phyloP scores from a whole-genome alignment of 1,140 invertebrate species.

The Dufourea novaeangliae region DNA sequence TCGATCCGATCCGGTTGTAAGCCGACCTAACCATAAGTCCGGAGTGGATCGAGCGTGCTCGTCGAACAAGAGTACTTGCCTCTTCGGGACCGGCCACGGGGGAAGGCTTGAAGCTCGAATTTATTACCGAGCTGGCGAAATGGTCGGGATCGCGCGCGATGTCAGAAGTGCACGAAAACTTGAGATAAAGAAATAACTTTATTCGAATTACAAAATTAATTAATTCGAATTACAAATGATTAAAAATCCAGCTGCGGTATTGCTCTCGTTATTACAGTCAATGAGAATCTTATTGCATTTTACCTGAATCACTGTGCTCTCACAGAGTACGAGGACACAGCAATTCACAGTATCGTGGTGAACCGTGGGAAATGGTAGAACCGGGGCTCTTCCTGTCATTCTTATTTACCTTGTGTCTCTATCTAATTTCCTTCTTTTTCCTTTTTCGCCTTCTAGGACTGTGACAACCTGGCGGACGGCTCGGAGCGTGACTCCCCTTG shows the following conservation, averaged over 20 bases:
- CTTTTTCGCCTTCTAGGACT: conserved; percentile 56
- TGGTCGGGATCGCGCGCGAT: not conserved
- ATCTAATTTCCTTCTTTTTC: conserved; percentile 11
- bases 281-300: conserved; percentile 15
- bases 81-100: conserved; percentile 19
- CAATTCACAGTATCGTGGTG: conserved; percentile 13
- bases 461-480: conserved; percentile 77
- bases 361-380: conserved; percentile 46
- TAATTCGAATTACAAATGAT: no score
- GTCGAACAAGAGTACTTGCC: conserved; percentile 56
- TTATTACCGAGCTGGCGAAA: not conserved
- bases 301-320: conserved; percentile 4
- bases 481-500: conserved; percentile 71
- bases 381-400: conserved; percentile 12
- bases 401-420: not conserved
- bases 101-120: conserved; percentile 42
- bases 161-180: not conserved
- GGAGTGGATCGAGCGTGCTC: conserved; percentile 56
- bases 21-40: conserved; percentile 65
- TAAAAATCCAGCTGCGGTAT: not conserved
- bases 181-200: no score
- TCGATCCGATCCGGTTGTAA: conserved; percentile 76
- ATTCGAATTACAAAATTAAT: no score
- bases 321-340: conserved; percentile 15
- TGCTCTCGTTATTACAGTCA: conserved; percentile 9